Base-by-base conservation (phyloP, 2,113 vertebrate species). In the Platycercus adscitus region DNA sequence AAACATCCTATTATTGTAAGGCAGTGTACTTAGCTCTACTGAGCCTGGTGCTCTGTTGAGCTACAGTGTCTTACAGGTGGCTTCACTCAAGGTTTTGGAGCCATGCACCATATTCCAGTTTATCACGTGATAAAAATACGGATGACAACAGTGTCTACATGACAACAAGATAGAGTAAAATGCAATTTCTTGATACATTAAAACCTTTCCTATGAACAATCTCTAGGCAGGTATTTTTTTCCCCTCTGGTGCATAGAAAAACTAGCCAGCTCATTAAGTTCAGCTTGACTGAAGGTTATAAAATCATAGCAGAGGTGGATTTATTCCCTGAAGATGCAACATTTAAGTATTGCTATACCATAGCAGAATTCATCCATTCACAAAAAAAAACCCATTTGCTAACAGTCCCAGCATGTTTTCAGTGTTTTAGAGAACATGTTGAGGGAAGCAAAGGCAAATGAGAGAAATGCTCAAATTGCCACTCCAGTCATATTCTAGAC, bases 101-200 rank as follows among this genome's bases (percentile, higher is more conserved):
- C 4, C 2, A 12, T 1, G 1, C 7, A 47, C 7, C 1, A 0
- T 46, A 85, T 61, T 92, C 35, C 11, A 47, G 26, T 41, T 50
- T 49, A 68, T 47, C 8, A 71, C 6, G 13, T 55, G 56, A 50
- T 65, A 81, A 61, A 89, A 49, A 25, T 49, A 53, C 1, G 13
- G 44, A 50, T 76, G 63, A 72, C 43, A 47, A 35, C 29, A 60
- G 3, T 23, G 26, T 47, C 56, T 86, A 7, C 18, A 73, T 80
- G 14, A 89, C 13, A 86, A 47, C 21, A 89, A 89, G 11, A 3
- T 43, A 64, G 10, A 46, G 11, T 28, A 81, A 80, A 56, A 63
- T 60, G 13, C 6, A 33, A 11, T 8, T 7, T 33, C 47, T 60
- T 70, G 15, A 23, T 75, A 52, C 2, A 11, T 77, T 83, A 35